Conservation (phyloP, 1,140 invertebrate genomes). For the Drosophila persimilis region DNA sequence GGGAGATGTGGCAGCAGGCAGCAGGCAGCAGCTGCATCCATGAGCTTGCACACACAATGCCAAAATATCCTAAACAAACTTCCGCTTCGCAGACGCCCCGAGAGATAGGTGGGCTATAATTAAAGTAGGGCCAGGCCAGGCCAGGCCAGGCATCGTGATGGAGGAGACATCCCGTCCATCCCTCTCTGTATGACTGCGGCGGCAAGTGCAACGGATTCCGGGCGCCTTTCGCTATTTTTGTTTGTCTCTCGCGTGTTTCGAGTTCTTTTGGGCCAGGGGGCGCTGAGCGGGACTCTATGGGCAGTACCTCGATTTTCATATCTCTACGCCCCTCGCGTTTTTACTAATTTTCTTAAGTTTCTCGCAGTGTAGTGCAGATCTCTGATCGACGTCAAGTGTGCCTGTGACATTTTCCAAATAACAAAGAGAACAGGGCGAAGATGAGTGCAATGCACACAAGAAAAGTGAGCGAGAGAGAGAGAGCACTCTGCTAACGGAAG, state of each 20-base stretch:
- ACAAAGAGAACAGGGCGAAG: conserved; percentile 25
- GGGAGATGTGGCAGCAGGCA: conserved; percentile 35
- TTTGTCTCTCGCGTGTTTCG: conserved; percentile 6
- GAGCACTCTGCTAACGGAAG: conserved; percentile 13
- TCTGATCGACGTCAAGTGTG: conserved; percentile 54
- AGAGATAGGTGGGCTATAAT: conserved; percentile 63
- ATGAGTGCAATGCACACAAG: conserved; percentile 13
- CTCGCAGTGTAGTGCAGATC: conserved; percentile 5
- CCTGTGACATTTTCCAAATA: conserved; percentile 63
- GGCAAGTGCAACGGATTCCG: conserved; percentile 30
- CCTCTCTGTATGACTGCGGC: neutral
- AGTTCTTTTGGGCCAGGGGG: conserved; percentile 1
- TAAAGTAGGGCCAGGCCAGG: conserved; percentile 28
- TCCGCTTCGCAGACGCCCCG: conserved; percentile 57
- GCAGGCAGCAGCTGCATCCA: conserved; percentile 22
- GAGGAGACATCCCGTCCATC: neutral
- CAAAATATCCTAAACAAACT: conserved; percentile 79
- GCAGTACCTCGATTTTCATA: too few species aligned
- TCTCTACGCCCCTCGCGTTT: too few species aligned
- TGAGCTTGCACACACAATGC: conserved; percentile 58
- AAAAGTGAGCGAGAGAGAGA: neutral
- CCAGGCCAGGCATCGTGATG: neutral
- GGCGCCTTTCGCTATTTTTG: conserved; percentile 40
- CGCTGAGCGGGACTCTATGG: too few species aligned
- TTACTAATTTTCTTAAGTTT: neutral